phyloP scores from a whole-genome alignment of 1,140 invertebrate species.

The Stratiolaelaps scimitus region DNA sequence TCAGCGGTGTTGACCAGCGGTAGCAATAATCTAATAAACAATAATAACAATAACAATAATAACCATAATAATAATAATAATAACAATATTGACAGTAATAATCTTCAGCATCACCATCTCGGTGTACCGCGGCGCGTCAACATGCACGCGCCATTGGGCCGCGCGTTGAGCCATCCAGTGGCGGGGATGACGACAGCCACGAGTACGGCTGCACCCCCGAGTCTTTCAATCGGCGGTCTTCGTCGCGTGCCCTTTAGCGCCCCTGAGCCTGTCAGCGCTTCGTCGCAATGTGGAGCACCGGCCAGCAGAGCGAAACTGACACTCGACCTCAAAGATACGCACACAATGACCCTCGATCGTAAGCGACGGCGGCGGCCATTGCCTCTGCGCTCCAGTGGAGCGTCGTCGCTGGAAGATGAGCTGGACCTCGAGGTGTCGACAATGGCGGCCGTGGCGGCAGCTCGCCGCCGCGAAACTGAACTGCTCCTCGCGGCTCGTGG shows the following conservation, averaged over 20 bases:
- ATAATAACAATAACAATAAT: too few relatives aligned
- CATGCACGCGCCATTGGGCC: not conserved
- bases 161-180: slow-evolving; percentile 17
- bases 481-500: not conserved
- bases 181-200: not conserved
- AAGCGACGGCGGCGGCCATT: not conserved
- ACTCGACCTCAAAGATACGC: slow-evolving; percentile 22
- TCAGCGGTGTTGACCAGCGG: not conserved
- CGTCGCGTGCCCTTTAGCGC: not conserved
- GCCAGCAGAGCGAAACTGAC: slow-evolving; percentile 11
- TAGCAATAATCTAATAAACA: not conserved
- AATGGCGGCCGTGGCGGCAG: not conserved
- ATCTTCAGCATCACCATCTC: not conserved
- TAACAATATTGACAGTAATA: too few relatives aligned
- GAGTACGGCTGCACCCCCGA: not conserved
- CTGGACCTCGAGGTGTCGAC: not conserved
- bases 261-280: not conserved
- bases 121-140: not conserved
- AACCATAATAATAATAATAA: too few relatives aligned
- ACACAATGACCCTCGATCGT: slow-evolving; percentile 22
- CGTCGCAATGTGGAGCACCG: not conserved
- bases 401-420: not conserved
- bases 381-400: not conserved
- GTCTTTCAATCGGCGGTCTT: slow-evolving; percentile 14
- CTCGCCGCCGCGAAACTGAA: not conserved